Evolutionary conservation across 2,888 invertebrate genomes (phyloP), one percentile per base, ranked within the genome.

Genomic region (Tuta absoluta): DNA sequence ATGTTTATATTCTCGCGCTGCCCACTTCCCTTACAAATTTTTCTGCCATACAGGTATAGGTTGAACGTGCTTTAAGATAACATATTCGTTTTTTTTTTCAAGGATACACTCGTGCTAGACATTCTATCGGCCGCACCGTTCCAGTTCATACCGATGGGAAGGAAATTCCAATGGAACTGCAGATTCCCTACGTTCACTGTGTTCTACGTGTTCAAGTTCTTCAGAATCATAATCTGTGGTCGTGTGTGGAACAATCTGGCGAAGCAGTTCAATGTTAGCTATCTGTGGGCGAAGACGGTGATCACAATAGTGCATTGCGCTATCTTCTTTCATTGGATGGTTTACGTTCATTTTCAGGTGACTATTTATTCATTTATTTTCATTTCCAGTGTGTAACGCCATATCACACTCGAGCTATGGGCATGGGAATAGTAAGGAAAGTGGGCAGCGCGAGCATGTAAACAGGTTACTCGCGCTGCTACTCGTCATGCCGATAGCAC

Each of bases 241-340:
- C 66, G 71, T 0, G 76, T 79, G 45, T 80, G 79, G 77, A 69
- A 57, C 4, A 77, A 71, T 62, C 70, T 84, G 1, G 62, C 74
- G 1, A 73, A 80, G 0, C 87, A 85, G 64, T 48, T 85, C 0
- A 71, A 74, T 1, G 63, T 84, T 2, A 77, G 81, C 0, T 85
- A 82, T 68, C 68, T 77, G 17, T 69, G 69, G 1, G 71, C 78
- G 8, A 71, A 76, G 1, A 66, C 70, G 0, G 14, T 76, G 0
- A 72, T 71, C 0, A 69, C 79, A 1, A 10, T 74, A 0, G 48
- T 72, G 4, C 71, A 74, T 58, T 59, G 75, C 0, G n/a, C 81
- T 0, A 63, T 83, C 8, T 86, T 85, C 68, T 79, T 82, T 45
- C 85, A 85, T 41, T 86, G 86, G 86, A 75, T 82, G 75, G 82